These are phyloP conservation scores for Cephalopholis sonnerati DNA, from an alignment of 2,113 vertebrate species.

Conservation along the genomic window DNA sequence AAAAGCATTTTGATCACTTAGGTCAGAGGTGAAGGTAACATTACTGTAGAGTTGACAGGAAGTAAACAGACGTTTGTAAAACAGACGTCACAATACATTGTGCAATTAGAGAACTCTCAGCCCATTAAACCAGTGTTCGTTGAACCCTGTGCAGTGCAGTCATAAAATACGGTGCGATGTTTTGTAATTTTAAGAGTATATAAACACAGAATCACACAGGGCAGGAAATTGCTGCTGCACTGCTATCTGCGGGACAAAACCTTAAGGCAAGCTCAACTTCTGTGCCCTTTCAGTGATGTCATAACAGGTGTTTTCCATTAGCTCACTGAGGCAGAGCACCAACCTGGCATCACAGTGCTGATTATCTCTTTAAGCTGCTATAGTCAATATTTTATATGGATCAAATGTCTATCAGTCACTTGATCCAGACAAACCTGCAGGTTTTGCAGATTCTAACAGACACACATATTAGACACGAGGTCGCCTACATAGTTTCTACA, in stretches of 20 bases:
- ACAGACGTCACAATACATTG: no score
- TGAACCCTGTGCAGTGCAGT: not conserved
- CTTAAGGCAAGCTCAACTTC: not conserved
- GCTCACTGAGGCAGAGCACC: not conserved
- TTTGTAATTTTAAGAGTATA: not conserved
- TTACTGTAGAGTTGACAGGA: no score
- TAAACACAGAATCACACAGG: not conserved
- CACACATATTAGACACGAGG: not conserved
- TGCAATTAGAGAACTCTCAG: no score
- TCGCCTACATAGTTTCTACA: not conserved
- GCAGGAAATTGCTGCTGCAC: not conserved
- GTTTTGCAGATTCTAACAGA: not conserved
- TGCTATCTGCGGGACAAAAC: not conserved
- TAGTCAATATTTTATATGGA: not conserved
- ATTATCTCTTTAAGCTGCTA: conserved; percentile 16
- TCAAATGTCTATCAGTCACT: not conserved
- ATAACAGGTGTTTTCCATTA: not conserved
- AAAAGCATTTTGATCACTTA: no score
- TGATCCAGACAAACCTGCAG: not conserved
- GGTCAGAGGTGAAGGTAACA: no score
- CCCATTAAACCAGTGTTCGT: not conserved
- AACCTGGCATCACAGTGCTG: not conserved
- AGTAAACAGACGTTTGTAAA: no score
- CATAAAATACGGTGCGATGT: not conserved
- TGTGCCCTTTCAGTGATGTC: not conserved